Percentiles rank a stretch among this genome's conserved stretches.
These are phyloP conservation scores for Epizoanthus illoricatus DNA, from an alignment of 92 coral and sea anemone genomes.

Conservation along the genomic window DNA sequence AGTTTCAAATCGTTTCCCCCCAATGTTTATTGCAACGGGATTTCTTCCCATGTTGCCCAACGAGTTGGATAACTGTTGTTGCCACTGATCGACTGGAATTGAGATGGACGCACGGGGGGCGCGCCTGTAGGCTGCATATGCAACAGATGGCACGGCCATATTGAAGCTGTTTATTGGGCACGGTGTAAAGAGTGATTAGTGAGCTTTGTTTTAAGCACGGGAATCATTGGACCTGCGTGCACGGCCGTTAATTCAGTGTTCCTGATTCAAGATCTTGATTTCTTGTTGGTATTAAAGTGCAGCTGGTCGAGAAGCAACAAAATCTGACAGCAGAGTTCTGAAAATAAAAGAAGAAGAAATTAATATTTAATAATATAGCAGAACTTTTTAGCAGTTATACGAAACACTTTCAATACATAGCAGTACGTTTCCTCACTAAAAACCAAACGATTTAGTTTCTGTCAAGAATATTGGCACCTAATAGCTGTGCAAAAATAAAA, in stretches of 20 bases:
- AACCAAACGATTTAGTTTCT: neutral
- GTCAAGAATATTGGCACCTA: neutral
- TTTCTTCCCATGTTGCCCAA: constrained; percentile 50
- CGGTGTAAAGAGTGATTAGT: constrained; percentile 6
- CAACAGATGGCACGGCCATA: constrained; percentile 42
- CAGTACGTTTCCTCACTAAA: neutral
- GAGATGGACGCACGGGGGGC: constrained; percentile 39
- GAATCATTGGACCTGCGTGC: constrained; percentile 14
- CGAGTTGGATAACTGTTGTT: constrained; percentile 35
- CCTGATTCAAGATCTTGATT: neutral
- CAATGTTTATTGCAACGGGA: constrained; percentile 78
- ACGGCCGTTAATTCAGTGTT: constrained; percentile 21
- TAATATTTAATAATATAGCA: constrained; percentile 24
- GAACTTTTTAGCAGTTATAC: constrained; percentile 6
- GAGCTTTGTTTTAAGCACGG: neutral
- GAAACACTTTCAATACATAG: neutral
- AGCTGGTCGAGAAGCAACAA: constrained; percentile 10
- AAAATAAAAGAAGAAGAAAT: constrained; percentile 5
- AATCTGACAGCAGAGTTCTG: constrained; percentile 13
- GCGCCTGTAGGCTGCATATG: constrained; percentile 39
- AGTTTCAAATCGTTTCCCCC: constrained; percentile 90
- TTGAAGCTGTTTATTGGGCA: constrained; percentile 18
- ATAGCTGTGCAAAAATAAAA: neutral
- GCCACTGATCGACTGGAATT: constrained; percentile 38
- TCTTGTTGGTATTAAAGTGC: neutral